phyloP scores from a whole-genome alignment of 2,888 invertebrate species.

The Philereme vetulata region DNA sequence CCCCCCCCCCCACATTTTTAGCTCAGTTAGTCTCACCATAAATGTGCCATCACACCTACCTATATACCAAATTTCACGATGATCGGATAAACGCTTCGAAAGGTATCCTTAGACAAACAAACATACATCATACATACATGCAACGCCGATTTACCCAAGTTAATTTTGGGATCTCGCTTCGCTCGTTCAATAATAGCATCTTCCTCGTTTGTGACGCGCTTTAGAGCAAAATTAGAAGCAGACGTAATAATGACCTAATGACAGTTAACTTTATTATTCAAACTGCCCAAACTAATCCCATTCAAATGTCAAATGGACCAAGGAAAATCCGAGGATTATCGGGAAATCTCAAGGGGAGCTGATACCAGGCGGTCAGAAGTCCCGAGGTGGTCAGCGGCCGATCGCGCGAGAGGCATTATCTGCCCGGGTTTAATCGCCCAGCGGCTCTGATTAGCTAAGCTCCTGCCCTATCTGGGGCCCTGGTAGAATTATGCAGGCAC shows the following conservation, averaged over 20 bases:
- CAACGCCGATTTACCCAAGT: no score
- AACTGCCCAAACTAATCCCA: slow-evolving; percentile 36
- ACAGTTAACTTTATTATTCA: slow-evolving; percentile 25
- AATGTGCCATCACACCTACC: no score
- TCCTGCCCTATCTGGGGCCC: slow-evolving; percentile 65
- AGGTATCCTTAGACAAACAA: no score
- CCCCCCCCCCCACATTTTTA: no score
- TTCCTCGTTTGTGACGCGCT: no score
- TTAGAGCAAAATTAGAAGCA: not conserved
- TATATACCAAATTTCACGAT: no score
- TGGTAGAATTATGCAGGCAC: slow-evolving; percentile 77
- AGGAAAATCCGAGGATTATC: slow-evolving; percentile 57
- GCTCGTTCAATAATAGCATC: no score
- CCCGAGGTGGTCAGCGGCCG: slow-evolving; percentile 75
- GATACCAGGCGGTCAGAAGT: slow-evolving; percentile 64
- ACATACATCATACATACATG: no score
- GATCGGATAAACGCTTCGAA: no score
- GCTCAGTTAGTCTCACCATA: no score
- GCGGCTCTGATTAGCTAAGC: slow-evolving; percentile 79
- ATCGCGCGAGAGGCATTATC: slow-evolving; percentile 81
- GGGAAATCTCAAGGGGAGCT: slow-evolving; percentile 55
- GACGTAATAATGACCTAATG: slow-evolving; percentile 13
- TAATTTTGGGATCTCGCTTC: no score
- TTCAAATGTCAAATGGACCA: slow-evolving; percentile 53
- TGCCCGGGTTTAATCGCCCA: slow-evolving; percentile 74